Base-by-base conservation (phyloP, 2,888 invertebrate genomes). In the Platycheirus albimanus region DNA sequence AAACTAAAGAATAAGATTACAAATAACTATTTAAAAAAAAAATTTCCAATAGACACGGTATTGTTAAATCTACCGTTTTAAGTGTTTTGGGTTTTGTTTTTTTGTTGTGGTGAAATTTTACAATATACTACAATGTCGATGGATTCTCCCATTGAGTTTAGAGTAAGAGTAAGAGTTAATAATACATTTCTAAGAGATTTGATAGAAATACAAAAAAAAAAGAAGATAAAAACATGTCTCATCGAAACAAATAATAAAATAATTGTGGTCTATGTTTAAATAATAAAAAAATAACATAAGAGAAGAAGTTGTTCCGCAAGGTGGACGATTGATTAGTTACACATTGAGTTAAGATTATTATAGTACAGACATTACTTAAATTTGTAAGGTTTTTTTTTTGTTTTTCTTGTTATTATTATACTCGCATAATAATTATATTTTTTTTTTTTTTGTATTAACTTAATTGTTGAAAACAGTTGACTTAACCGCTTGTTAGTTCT, bases 401-500 rank as follows among this genome's bases (percentile, higher is more conserved):
- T n/a, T n/a, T n/a, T n/a, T n/a, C n/a, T n/a, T 33, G 17, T 38
- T 20, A 56, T 45, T 20, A 61, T 56, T 28, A 58, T 38, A 13
- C 20, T 56, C 15, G 20, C 13, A 38, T 41, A 41, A 24, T 41
- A 17, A 30, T 43, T 7, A 15, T 45, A 36, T 47, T 38, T 1
- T 20, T 28, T 13, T 47, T 3, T 33, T 1, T 24, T 3, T 54
- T 54, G n/a, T n/a, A n/a, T n/a, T n/a, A n/a, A n/a, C n/a, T n/a
- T n/a, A n/a, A n/a, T 33, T 36, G 41, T 17, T 38, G 43, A 8
- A 49, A 64, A 75, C 56, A 70, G 56, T 41, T 33, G n/a, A 52
- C 76, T 76, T n/a, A 76, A 47, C 71, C 71, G 81, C 78, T 51
- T 74, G 74, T 69, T 72, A 74, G 72, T 51, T n/a, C 52, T 72